Percentiles rank a stretch among this genome's conserved stretches.
phyloP scores from a whole-genome alignment of 2,797 vertebrate genomes.

The Pachyuromys duprasi region DNA sequence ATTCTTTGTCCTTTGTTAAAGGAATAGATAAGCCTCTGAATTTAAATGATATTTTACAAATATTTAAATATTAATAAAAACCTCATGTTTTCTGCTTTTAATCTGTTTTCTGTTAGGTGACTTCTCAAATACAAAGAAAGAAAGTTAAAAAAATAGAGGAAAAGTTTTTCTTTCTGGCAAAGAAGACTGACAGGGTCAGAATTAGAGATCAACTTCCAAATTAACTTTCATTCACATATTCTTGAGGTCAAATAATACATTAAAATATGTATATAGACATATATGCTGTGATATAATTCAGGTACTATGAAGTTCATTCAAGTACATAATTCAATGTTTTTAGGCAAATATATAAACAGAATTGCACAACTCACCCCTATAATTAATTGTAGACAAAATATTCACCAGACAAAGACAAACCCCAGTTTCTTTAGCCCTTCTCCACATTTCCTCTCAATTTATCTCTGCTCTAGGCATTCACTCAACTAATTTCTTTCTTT shows the following conservation, averaged over 20 bases:
- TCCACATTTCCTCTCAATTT: background rate
- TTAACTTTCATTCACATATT: background rate
- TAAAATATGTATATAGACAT: background rate
- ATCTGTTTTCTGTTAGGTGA: background rate
- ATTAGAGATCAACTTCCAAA: background rate
- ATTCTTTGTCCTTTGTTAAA: background rate
- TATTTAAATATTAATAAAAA: background rate
- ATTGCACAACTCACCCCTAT: background rate
- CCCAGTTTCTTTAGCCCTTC: background rate
- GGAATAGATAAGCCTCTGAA: background rate
- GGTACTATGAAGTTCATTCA: background rate
- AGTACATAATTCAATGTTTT: background rate
- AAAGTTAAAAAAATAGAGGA: background rate
- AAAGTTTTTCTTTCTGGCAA: background rate
- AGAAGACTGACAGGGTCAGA: background rate
- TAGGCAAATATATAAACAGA: background rate
- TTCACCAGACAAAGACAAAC: background rate
- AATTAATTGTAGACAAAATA: background rate
- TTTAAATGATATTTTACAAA: background rate
- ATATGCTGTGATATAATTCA: background rate
- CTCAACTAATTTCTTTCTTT: background rate
- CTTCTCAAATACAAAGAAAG: background rate
- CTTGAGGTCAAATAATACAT: background rate
- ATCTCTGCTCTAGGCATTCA: background rate
- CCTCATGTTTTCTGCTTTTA: background rate